Evolutionary conservation across 1,140 invertebrate genomes (phyloP).

Genomic region (Mycetomoellerius zeteki): DNA sequence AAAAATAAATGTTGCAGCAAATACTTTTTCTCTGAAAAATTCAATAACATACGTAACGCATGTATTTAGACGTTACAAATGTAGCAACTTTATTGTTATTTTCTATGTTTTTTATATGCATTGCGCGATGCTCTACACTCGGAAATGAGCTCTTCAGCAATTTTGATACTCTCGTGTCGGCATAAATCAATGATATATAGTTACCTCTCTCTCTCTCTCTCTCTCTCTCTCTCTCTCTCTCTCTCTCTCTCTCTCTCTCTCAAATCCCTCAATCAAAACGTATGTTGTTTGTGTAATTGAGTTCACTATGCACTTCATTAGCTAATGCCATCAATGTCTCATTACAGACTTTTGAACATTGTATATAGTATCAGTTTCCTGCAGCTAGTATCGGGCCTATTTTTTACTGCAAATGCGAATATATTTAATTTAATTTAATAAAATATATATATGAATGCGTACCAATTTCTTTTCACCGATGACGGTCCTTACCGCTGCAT

Average conservation of each 20-base stretch:
- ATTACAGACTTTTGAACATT: background rate
- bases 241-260: background rate
- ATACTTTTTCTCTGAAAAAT: background rate
- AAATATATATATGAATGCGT: background rate
- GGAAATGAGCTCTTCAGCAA: background rate
- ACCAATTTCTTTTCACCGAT: background rate
- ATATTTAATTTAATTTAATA: constrained; percentile 4
- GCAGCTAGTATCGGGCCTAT: background rate
- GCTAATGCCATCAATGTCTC: background rate
- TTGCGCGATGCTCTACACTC: background rate
- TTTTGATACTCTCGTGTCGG: background rate
- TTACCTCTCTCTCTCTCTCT: too few species aligned
- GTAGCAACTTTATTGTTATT: background rate
- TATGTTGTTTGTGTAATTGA: background rate
- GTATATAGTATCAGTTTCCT: background rate
- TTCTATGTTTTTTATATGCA: background rate
- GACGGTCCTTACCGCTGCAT: background rate
- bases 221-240: too few species aligned
- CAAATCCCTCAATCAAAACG: background rate
- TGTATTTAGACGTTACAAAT: too few species aligned
- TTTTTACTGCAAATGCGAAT: background rate
- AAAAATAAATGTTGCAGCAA: background rate
- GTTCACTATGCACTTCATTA: constrained; percentile 12
- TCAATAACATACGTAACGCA: background rate
- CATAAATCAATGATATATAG: background rate